phyloP scores from a whole-genome alignment of 2,113 vertebrate genomes.

The Equus przewalskii region DNA sequence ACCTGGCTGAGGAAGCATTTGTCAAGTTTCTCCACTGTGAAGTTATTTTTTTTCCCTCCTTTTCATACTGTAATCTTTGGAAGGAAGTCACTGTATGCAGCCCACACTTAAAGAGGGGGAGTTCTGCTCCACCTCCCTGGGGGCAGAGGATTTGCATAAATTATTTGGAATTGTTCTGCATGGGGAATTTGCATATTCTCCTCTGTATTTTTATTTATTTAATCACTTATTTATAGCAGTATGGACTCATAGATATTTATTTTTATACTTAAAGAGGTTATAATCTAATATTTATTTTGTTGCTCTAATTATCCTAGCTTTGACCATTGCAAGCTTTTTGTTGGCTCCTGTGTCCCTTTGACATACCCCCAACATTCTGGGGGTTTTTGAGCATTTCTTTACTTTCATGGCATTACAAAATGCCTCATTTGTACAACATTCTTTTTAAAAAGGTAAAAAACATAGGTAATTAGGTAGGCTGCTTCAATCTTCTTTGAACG shows the following conservation, averaged over 20 bases:
- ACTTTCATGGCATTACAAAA: background rate
- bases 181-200: background rate
- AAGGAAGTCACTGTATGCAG: background rate
- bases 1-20: background rate
- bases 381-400: background rate
- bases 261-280: background rate
- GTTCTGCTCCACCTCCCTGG: background rate
- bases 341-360: background rate
- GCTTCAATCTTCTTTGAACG: background rate
- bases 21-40: background rate
- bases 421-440: background rate
- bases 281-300: conserved; percentile 26
- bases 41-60: background rate
- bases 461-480: background rate
- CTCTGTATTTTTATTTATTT: background rate
- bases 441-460: background rate
- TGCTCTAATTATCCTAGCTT: background rate
- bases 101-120: background rate
- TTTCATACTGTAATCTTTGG: background rate
- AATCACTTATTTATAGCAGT: background rate
- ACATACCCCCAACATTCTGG: background rate
- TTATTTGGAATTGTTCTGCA: background rate
- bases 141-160: background rate
- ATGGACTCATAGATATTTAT: background rate
- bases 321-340: background rate